phyloP scores from a whole-genome alignment of 2,888 invertebrate species.

The Spialia ferax region DNA sequence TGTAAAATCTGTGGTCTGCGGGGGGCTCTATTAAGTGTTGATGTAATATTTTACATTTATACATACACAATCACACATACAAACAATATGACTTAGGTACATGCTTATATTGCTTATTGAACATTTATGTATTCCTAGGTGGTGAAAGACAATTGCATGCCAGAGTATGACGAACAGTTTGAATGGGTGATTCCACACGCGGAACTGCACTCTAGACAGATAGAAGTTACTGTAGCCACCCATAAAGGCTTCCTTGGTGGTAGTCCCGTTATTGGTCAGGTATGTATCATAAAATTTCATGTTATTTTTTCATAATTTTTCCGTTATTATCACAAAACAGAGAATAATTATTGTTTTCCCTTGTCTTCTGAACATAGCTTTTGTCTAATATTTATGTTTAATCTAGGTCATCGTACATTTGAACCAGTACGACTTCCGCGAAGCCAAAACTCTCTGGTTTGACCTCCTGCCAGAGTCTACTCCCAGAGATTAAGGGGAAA shows the following conservation, averaged over 20 bases:
- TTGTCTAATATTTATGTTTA: constrained; percentile 7
- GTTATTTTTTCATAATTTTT: no score
- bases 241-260: constrained; percentile 95
- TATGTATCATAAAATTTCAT: constrained; percentile 53
- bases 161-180: constrained; percentile 96
- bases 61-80: no score
- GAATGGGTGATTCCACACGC: constrained; percentile 95
- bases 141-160: constrained; percentile 96
- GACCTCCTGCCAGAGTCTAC: constrained; percentile 88
- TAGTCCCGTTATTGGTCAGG: constrained; percentile 94
- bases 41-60: no score
- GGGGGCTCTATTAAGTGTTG: no score
- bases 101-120: no score
- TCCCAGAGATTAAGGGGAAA: constrained; percentile 64
- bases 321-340: no score
- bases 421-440: constrained; percentile 88
- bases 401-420: constrained; percentile 89
- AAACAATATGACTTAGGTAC: no score
- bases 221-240: constrained; percentile 95
- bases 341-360: no score
- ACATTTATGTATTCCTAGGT: constrained; percentile 73
- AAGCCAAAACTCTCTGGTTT: constrained; percentile 91
- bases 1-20: no score
- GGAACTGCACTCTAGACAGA: constrained; percentile 91
- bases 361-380: not conserved